A percentile compares a stretch with the other conserved stretches of the same genome.
phyloP scores from a whole-genome alignment of 2,888 invertebrate genomes.

The Drosophila imparisetae region DNA sequence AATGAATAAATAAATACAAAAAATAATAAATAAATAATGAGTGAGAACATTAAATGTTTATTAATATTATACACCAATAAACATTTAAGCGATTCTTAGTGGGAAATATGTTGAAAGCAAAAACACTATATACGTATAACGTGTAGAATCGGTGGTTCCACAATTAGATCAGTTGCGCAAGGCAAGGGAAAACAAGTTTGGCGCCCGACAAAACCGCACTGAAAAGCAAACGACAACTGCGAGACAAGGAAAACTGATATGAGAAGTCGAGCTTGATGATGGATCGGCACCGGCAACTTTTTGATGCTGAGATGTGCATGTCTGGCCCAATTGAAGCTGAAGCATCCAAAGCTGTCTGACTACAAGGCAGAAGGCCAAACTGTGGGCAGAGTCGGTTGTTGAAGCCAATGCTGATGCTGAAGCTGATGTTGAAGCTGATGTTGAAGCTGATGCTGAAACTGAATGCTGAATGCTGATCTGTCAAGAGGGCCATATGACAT shows the following conservation, averaged over 20 bases:
- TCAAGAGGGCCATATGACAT: conserved; percentile 68
- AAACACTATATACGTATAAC: neutral
- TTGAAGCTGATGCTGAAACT: conserved; percentile 29
- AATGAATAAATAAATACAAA: neutral
- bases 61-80: neutral
- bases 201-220: conserved; percentile 1
- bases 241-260: conserved; percentile 50
- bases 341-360: conserved; percentile 51
- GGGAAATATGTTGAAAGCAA: neutral
- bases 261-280: conserved; percentile 46
- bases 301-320: conserved; percentile 49
- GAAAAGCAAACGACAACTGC: conserved; percentile 9
- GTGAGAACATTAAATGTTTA: neutral
- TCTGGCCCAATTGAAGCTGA: conserved; percentile 49
- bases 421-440: conserved; percentile 19
- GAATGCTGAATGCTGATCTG: conserved; percentile 65
- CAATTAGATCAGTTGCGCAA: conserved; percentile 27
- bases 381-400: conserved; percentile 51
- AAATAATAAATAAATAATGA: neutral
- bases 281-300: conserved; percentile 51
- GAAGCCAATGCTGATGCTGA: conserved; percentile 17
- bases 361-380: conserved; percentile 51
- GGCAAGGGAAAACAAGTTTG: conserved; percentile 26
- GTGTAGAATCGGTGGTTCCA: conserved; percentile 8
- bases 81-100: neutral